Conservation (phyloP, 2,113 vertebrate species). For the Melanerpes formicivorus region DNA sequence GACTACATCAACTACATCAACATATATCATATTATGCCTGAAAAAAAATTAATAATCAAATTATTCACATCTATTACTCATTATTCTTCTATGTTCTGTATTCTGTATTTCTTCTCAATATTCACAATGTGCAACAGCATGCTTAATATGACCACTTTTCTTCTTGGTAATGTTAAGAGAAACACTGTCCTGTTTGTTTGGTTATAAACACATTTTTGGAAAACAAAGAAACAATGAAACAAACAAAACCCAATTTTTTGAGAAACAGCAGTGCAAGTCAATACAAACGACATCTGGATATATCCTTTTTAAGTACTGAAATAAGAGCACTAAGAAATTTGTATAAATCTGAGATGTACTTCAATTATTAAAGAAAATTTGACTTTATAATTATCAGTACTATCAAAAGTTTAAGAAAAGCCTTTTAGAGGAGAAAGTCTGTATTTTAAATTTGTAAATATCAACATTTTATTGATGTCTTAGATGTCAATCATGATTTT, state of each 20-base stretch:
- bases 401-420: background rate
- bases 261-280: background rate
- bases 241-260: too few relatives aligned
- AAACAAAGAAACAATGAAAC: background rate
- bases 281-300: background rate
- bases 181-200: background rate
- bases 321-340: background rate
- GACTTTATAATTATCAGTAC: background rate
- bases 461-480: background rate
- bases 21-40: too few relatives aligned
- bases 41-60: too few relatives aligned
- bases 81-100: too few relatives aligned
- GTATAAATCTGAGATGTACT: background rate
- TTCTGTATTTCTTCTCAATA: background rate
- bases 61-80: too few relatives aligned
- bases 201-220: background rate
- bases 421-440: background rate
- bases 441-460: background rate
- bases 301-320: background rate
- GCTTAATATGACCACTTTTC: background rate
- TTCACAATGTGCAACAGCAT: background rate
- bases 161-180: background rate
- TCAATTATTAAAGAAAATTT: background rate
- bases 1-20: too few relatives aligned
- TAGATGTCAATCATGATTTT: background rate